phyloP scores from a whole-genome alignment of 64 coral and sea anemone species.

The Cladopsammia gracilis region DNA sequence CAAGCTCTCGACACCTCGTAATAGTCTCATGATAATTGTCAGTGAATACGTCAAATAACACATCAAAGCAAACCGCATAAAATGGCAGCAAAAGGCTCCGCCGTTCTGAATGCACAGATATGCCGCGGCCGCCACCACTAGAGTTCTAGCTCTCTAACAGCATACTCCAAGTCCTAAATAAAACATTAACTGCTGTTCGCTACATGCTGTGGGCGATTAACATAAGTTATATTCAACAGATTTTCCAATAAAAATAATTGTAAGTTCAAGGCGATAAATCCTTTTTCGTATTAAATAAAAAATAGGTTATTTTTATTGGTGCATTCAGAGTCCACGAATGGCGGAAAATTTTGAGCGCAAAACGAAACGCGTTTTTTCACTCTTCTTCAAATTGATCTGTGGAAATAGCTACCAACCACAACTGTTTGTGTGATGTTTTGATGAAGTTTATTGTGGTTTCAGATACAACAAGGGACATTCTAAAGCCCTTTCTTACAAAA shows the following conservation, averaged over 20 bases:
- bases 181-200: not conserved
- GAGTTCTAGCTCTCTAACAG: too few relatives aligned
- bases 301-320: not conserved
- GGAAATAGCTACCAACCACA: not conserved
- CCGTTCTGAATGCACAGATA: not conserved
- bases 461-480: not conserved
- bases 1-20: not conserved
- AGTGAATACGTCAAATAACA: slow-evolving; percentile 15
- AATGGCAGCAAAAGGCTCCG: not conserved
- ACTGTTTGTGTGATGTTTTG: not conserved
- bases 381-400: slow-evolving; percentile 11
- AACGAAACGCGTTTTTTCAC: not conserved
- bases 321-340: not conserved
- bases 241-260: not conserved
- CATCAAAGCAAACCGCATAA: slow-evolving; percentile 30
- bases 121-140: not conserved
- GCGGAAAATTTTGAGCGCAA: too few relatives aligned
- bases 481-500: not conserved
- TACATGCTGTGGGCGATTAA: not conserved
- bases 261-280: not conserved
- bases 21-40: slow-evolving; percentile 17
- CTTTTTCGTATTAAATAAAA: not conserved
- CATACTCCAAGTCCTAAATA: not conserved
- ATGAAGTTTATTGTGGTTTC: slow-evolving; percentile 20
- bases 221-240: not conserved